phyloP scores from a whole-genome alignment of 2,113 vertebrate genomes.

The Corvus hawaiiensis region DNA sequence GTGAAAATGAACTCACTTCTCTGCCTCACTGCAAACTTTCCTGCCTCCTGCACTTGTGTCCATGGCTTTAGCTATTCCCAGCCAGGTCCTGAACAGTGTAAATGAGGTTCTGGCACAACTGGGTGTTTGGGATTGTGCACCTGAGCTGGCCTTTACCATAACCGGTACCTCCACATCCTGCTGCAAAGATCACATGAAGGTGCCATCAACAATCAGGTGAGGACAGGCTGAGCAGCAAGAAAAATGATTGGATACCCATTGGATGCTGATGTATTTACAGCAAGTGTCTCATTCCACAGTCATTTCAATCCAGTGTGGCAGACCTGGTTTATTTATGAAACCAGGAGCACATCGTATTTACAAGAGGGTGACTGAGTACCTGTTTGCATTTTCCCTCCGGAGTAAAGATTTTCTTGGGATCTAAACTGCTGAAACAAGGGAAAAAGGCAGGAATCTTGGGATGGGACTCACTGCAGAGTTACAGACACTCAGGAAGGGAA shows the following conservation, averaged over 20 bases:
- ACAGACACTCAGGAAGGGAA: not conserved
- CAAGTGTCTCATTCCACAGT: conserved; percentile 38
- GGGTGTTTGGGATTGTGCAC: not conserved
- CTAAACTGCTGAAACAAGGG: not conserved
- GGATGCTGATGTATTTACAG: conserved; percentile 24
- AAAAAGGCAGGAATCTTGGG: not conserved
- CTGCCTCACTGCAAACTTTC: not conserved
- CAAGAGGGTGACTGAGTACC: not conserved
- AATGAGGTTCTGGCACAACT: not conserved
- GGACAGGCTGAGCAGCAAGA: conserved; percentile 20
- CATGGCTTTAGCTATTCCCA: not conserved
- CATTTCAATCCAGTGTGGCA: conserved; percentile 9
- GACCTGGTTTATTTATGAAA: conserved; percentile 53
- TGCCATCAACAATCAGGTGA: not conserved
- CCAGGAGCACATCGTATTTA: conserved; percentile 20
- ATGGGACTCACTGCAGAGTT: not conserved
- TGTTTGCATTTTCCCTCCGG: not conserved
- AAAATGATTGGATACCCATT: conserved; percentile 19
- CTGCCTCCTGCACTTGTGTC: not conserved
- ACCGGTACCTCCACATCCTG: not conserved
- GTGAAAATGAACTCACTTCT: not conserved
- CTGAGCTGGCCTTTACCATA: not conserved
- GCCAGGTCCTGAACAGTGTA: not conserved
- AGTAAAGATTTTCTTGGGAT: not conserved
- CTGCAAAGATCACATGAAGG: not conserved